Evolutionary conservation across 2,113 vertebrate genomes (phyloP).

Genomic region (Brachyhypopomus occidentalis): DNA sequence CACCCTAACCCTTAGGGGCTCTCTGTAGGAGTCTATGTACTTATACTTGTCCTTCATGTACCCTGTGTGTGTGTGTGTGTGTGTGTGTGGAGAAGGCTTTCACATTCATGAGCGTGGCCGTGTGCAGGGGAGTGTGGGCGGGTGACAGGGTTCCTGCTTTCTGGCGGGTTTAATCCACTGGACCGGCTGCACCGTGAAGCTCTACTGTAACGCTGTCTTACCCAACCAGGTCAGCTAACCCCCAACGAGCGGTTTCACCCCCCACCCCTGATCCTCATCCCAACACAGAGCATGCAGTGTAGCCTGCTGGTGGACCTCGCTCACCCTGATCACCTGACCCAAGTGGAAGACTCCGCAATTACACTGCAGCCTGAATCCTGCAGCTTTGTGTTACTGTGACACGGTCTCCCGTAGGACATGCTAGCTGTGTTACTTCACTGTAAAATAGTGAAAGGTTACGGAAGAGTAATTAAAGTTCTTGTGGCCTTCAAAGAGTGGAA

Average conservation of each 20-base stretch:
- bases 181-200: constrained; percentile 1
- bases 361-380: no score
- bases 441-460: no score
- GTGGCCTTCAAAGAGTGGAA: neutral
- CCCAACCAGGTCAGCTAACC: neutral
- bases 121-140: neutral
- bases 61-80: constrained; percentile 42
- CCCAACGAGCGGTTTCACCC: neutral
- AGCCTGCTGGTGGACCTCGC: no score
- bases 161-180: constrained; percentile 14
- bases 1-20: constrained; percentile 20
- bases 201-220: constrained; percentile 23
- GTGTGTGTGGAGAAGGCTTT: neutral
- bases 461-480: neutral
- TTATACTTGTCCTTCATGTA: constrained; percentile 33
- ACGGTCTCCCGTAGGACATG: no score
- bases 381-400: no score
- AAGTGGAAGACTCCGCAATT: no score
- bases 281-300: neutral
- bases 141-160: neutral
- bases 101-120: neutral
- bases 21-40: neutral
- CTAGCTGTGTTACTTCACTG: no score
- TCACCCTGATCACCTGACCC: no score
- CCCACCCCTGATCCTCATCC: neutral